phyloP scores from a whole-genome alignment of 2,797 vertebrate species.

The Xiphorhynchus erythropygius region DNA sequence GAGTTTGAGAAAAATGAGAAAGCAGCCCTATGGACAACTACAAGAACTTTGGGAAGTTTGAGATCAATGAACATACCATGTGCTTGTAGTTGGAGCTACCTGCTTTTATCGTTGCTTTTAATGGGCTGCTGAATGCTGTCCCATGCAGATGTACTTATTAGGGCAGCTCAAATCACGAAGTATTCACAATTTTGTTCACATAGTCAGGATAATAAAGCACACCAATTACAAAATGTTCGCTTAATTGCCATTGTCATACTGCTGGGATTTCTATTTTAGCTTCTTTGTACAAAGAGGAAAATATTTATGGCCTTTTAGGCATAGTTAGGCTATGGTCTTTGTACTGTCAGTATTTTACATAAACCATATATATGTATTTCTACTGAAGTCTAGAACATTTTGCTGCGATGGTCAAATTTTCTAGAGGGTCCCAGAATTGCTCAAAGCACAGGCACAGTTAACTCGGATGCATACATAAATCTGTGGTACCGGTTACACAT shows the following conservation, averaged over 20 bases:
- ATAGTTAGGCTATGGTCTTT: not conserved
- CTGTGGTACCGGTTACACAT: not conserved
- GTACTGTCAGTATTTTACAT: not conserved
- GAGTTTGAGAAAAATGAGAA: not conserved
- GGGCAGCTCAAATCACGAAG: not conserved
- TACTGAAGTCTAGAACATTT: not conserved
- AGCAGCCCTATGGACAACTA: not conserved
- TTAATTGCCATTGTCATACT: not conserved
- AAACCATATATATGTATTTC: not conserved
- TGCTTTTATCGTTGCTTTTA: not conserved
- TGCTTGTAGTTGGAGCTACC: fast-evolving
- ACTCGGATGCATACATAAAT: not conserved
- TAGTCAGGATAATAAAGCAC: not conserved
- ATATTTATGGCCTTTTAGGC: not conserved
- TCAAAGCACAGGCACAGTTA: not conserved
- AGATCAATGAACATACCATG: not conserved
- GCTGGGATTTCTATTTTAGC: not conserved
- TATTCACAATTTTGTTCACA: not conserved
- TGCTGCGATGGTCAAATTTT: not conserved
- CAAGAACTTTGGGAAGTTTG: not conserved
- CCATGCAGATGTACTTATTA: not conserved
- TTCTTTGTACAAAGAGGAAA: not conserved
- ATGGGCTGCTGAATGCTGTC: not conserved
- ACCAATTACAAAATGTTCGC: not conserved
- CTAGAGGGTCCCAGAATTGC: not conserved